phyloP scores from a whole-genome alignment of 2,113 vertebrate genomes.

The Dipodomys spectabilis region DNA sequence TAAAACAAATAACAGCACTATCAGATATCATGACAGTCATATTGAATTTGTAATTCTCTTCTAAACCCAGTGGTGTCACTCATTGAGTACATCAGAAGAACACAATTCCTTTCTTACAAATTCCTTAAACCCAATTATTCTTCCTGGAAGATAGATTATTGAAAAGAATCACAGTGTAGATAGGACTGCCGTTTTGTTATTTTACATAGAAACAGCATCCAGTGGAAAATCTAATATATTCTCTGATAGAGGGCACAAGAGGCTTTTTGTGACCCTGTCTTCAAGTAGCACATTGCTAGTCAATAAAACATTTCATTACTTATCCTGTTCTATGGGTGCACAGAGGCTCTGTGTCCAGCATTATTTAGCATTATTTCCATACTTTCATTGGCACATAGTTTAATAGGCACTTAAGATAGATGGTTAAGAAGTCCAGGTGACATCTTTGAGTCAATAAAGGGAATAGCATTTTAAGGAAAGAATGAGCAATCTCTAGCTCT shows the following conservation, averaged over 20 bases:
- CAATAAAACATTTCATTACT: slow-evolving; percentile 66
- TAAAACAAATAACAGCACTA: neutral
- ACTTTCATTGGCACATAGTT: slow-evolving; percentile 59
- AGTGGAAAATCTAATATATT: slow-evolving; percentile 55
- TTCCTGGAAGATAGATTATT: slow-evolving; percentile 29
- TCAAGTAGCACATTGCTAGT: slow-evolving; percentile 50
- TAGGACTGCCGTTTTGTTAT: neutral
- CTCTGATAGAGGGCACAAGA: slow-evolving; percentile 52
- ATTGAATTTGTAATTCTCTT: neutral
- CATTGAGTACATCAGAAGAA: slow-evolving; percentile 51
- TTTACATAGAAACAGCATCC: slow-evolving; percentile 19
- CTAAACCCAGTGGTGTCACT: neutral
- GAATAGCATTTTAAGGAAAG: slow-evolving; percentile 66
- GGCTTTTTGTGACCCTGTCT: slow-evolving; percentile 52
- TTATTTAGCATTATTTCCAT: slow-evolving; percentile 77
- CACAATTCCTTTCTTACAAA: slow-evolving; percentile 44
- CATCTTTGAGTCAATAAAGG: slow-evolving; percentile 78
- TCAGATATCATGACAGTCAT: neutral
- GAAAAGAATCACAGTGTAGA: neutral
- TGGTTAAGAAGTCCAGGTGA: slow-evolving; percentile 49
- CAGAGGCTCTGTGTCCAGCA: slow-evolving; percentile 56
- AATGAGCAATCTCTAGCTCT: slow-evolving; percentile 57
- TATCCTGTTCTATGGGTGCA: slow-evolving; percentile 67
- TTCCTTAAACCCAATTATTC: slow-evolving; percentile 44
- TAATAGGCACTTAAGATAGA: slow-evolving; percentile 75